Base-by-base conservation (phyloP, 2,888 invertebrate genomes). In the Cephus nigrinus region DNA sequence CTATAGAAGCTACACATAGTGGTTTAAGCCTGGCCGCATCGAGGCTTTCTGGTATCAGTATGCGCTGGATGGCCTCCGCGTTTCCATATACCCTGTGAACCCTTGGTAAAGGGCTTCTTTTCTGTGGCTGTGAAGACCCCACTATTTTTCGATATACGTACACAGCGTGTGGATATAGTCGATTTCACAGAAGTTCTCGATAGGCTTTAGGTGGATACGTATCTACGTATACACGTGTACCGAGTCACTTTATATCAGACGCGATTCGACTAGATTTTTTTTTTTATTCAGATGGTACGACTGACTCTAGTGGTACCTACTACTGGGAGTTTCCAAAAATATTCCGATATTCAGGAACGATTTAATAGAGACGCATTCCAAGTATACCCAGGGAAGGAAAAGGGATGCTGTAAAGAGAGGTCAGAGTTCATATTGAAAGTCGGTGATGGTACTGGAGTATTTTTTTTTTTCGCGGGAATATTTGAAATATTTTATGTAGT, bases 31-130 rank as follows among this genome's bases (percentile, higher is more conserved):
- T 55, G 55, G 55, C 1, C 55, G 23, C 55, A 15, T 23, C 55
- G 55, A 23, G 55, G 55, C 55, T 55, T 55, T 55, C 55, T 23
- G 68, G 69, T 75, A 75, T 75, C 78, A 75, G 75, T 78, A 78
- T 78, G 78, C 78, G 68, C 71, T 30, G 75, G 34, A 55, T 77
- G 71, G 69, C 68, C n/a, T 35, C 71, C 33, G 23, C 71, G 32
- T 71, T 32, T 33, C 71, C 30, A 71, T 33, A 15, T 71, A 71
- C 71, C 71, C 71, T 11, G 32, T 15, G 71, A 31, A 71, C 23
- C 33, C 71, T 31, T 11, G 11, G 32, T 11, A 15, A 2, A 15
- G 31, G 55, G 55, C 23, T 23, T 55, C 55, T 9, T 55, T 55
- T 55, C 23, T 55, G 23, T 23, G 55, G 23, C 55, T 55, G 55